Evolutionary conservation across 1,140 invertebrate species (phyloP), one percentile per base, ranked within the genome.

Genomic region (Lasioglossum baleicum): DNA sequence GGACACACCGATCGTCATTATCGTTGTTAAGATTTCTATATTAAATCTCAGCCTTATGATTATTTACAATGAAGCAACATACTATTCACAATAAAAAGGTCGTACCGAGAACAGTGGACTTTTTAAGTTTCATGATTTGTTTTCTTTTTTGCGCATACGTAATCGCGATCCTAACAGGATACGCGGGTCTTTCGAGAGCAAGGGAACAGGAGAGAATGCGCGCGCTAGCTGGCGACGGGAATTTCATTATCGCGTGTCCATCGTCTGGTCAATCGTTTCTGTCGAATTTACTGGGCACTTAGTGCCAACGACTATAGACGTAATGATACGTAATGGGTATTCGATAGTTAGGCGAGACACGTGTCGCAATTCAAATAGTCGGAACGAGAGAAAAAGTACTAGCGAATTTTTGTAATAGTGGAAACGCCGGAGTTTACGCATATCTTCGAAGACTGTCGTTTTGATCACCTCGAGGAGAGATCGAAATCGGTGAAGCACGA

Each of bases 401-500:
- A 68, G 22, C 2, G 22, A 60, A 68, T 48, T 75, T 75, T 68
- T 40, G 17, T 53, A 20, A 66, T 8, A 40, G 17, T 26, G 26
- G 26, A 61, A 76, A 76, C 42, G 31, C 35, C 66, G 75, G 26
- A 40, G 42, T 70, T 31, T 48, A 26, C 56, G 66, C 66, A 69
- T 70, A 70, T 70, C 75, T 26, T 48, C 11, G 51, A 63, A 69
- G 56, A 70, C 75, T 70, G 75, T 76, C 26, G 66, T 60, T 44
- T 51, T 26, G 26, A 63, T 61, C 64, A 5, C n/a, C 26, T 58
- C 20, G 20, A 61, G 48, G 20, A 7, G 56, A 58, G 17, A 61
- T 70, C n/a, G n/a, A 40, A 58, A 22, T 69, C 66, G 26, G 7
- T 8, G 63, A 10, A 3, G 17, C 13, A 0, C 31, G 6, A 35